A percentile compares a stretch with the other conserved stretches of the same genome.
phyloP scores from a whole-genome alignment of 53 echinoderm and acorn worm genomes.

The Henricia sp. region DNA sequence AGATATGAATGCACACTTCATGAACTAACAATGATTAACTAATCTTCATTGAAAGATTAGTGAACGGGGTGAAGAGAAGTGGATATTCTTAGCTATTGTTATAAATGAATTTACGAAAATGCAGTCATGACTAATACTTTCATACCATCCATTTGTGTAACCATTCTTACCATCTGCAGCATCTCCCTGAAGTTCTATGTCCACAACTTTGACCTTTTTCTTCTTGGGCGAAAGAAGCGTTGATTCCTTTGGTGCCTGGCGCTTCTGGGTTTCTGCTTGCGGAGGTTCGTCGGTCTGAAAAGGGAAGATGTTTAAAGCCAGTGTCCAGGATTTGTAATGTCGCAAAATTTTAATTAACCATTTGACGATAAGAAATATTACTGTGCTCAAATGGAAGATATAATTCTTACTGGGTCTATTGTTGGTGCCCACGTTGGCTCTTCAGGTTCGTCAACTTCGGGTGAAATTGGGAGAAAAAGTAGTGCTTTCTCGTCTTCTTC shows the following conservation, averaged over 20 bases:
- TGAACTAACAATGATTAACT: too few relatives aligned
- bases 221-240: conserved; percentile 86
- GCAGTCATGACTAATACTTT: not conserved
- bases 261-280: conserved; percentile 76
- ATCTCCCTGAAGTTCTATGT: conserved; percentile 78
- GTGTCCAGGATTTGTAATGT: too few relatives aligned
- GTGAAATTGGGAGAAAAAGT: conserved; percentile 89
- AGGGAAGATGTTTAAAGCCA: too few relatives aligned
- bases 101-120: too few relatives aligned
- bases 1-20: too few relatives aligned
- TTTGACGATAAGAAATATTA: too few relatives aligned
- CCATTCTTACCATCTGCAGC: conserved; percentile 80
- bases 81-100: too few relatives aligned
- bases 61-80: too few relatives aligned
- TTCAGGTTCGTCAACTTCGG: conserved; percentile 97
- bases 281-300: conserved; percentile 90
- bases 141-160: too few relatives aligned
- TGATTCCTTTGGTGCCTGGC: conserved; percentile 69
- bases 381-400: too few relatives aligned
- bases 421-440: conserved; percentile 95
- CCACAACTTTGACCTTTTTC: conserved; percentile 88
- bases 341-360: too few relatives aligned
- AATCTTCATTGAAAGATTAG: too few relatives aligned
- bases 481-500: conserved; percentile 81
- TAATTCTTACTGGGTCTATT: conserved; percentile 87